Conservation (phyloP, 2,113 vertebrate species). For the Melanerpes formicivorus region DNA sequence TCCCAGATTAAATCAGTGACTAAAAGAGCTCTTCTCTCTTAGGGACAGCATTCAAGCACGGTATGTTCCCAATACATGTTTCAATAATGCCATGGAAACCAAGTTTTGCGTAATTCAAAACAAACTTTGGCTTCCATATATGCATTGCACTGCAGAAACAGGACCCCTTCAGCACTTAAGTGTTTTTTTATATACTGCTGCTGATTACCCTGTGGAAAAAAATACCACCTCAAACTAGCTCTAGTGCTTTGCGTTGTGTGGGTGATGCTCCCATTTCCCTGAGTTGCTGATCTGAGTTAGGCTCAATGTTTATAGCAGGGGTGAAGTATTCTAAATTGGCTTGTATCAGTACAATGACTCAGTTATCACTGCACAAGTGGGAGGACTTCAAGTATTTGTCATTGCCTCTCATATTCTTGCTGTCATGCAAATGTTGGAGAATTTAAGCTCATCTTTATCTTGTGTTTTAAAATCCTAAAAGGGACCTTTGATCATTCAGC, state of each 20-base stretch:
- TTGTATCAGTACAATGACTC: slow-evolving; percentile 30
- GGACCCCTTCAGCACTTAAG: neutral
- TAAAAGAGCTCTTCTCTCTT: neutral
- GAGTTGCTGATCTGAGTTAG: neutral
- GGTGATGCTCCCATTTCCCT: slow-evolving; percentile 41
- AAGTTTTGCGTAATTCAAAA: neutral
- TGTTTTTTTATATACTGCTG: neutral
- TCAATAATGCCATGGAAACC: neutral
- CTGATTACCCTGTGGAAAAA: neutral
- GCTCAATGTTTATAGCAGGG: neutral
- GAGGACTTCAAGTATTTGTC: slow-evolving; percentile 43
- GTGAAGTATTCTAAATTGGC: slow-evolving; percentile 19
- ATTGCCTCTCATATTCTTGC: slow-evolving; percentile 13
- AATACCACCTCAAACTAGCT: neutral
- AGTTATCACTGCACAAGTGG: neutral
- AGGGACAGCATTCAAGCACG: neutral
- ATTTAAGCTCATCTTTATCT: slow-evolving; percentile 15
- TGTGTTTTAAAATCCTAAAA: slow-evolving; percentile 13
- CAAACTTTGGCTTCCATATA: neutral
- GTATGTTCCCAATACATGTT: neutral
- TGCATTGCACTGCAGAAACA: neutral
- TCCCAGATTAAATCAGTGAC: neutral
- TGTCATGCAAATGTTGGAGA: slow-evolving; percentile 24
- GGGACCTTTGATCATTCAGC: slow-evolving; percentile 8
- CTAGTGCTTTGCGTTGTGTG: neutral